Evolutionary conservation across 2,113 vertebrate genomes (phyloP).

Genomic region (Daubentonia madagascariensis): DNA sequence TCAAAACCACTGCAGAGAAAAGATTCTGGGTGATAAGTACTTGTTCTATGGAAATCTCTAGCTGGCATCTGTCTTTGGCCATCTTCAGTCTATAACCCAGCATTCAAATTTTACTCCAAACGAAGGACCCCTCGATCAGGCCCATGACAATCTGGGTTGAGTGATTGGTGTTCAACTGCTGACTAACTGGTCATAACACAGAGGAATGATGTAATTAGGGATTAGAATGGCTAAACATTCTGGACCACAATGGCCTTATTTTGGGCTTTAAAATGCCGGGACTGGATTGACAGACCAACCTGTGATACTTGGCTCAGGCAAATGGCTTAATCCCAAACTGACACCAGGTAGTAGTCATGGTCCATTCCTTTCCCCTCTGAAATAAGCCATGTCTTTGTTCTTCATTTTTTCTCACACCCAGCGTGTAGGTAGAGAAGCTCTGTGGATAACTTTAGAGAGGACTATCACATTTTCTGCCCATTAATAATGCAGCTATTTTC

Average conservation of each 20-base stretch:
- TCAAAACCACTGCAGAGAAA: background rate
- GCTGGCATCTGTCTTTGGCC: background rate
- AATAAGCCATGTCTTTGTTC: slow-evolving; percentile 24
- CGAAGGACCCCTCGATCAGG: background rate
- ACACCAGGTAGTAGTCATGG: background rate
- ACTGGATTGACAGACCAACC: background rate
- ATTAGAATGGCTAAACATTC: slow-evolving; percentile 40
- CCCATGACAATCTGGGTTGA: background rate
- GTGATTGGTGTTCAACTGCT: background rate
- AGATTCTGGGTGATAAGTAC: background rate
- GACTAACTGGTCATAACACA: slow-evolving; percentile 19
- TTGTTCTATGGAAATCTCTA: background rate
- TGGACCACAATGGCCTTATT: slow-evolving; percentile 1
- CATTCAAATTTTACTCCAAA: background rate
- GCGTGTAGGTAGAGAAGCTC: slow-evolving; percentile 12
- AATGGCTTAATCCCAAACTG: slow-evolving; percentile 43
- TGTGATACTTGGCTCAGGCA: background rate
- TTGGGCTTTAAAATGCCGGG: slow-evolving; percentile 33
- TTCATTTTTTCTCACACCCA: background rate
- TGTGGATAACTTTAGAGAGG: slow-evolving; percentile 55
- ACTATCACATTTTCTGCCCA: slow-evolving; percentile 66
- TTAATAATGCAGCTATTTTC: slow-evolving; percentile 78
- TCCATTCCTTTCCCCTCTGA: background rate
- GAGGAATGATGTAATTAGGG: background rate
- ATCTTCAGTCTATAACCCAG: background rate